Evolutionary conservation across 2,113 vertebrate species (phyloP), one percentile per base, ranked within the genome.

Genomic region (Chlamydotis undulata): DNA sequence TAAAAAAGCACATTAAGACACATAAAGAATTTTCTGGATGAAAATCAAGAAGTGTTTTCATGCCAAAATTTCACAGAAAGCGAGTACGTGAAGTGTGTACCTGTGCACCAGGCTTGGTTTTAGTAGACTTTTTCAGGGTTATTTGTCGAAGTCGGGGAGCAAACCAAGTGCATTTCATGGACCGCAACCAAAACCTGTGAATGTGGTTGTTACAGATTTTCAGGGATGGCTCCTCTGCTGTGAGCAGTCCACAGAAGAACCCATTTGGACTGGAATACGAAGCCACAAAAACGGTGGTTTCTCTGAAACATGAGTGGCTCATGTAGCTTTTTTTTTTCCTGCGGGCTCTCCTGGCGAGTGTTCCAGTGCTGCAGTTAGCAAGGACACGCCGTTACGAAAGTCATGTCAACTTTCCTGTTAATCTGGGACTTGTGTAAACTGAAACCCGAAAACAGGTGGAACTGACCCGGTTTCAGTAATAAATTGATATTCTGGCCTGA

Each of bases 391-490:
- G 71, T 91, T 91, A 78, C 52, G 81, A 50, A 95, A 90, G 55
- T 89, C 67, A 94, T 37, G 79, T 94, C 93, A 90, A 55, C 65
- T 90, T 90, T 89, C 85, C 74, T 90, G 83, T 94, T 95, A 70
- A 89, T 82, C 70, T 89, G 80, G 94, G 74, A 94, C 69, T 90
- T 92, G 57, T 86, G 92, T 90, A 97, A 96, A 96, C 90, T 80
- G 88, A 92, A 97, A 95, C 70, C 25, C 0, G 15, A 96, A 94
- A 81, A 77, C 29, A 52, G 82, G 83, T 96, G 89, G 74, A 88
- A 89, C 84, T 91, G 89, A 41, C 92, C 63, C 84, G 82, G 77
- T 97, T 96, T 83, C 77, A 61, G 79, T 70, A 90, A 94, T 85
- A 94, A 93, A 5, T 31, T 87, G 82, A 39, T 95, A 50, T 86